Base-by-base conservation (phyloP, 2,113 vertebrate genomes). In the Coregonus clupeaformis region DNA sequence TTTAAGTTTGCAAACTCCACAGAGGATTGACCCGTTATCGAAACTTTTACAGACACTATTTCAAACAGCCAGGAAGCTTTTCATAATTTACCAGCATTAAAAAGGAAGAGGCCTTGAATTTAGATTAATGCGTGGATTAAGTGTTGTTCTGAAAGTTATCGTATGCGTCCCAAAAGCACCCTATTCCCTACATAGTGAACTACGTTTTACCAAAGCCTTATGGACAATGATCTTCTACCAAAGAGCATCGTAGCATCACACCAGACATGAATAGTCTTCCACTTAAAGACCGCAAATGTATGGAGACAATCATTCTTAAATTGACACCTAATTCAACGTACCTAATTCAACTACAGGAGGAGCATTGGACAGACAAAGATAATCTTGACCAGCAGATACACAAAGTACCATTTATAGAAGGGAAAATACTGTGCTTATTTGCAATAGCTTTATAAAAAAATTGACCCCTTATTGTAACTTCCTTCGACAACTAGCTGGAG, bases 1-100 rank as follows among this genome's bases (percentile, higher is more conserved):
- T 81, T 82, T 73, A 89, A 85, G 67, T 76, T 69, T 81, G 62
- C 80, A 68, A 32, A 57, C 66, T 62, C 73, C 14, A 16, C 69
- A 72, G 77, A 77, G 45, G 49, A 52, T 62, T 80, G 68, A 75
- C 49, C 70, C 69, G 47, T 47, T 69, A 24, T 72, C 24, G 68
- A n/a, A n/a, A n/a, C n/a, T 47, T 60, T 60, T 22, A 5, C 16
- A 60, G 57, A 60, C 57, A 60, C n/a, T 22, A 60, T 60, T 60
- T 60, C 57, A 22, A 52, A 52, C 49, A 60, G 20, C 2, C n/a
- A 22, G 57, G n/a, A 22, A 60, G n/a, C 24, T 16, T n/a, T 24
- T 60, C 7, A 52, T 18, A 52, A 52, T 52, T 52, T 18, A 52
- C 16, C 49, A 52, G 12, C 49, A 52, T 52, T 16, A 52, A 18